Percentiles rank a stretch among this genome's conserved stretches.
phyloP scores from a whole-genome alignment of 2,113 vertebrate species.

The Tringa solitaria region DNA sequence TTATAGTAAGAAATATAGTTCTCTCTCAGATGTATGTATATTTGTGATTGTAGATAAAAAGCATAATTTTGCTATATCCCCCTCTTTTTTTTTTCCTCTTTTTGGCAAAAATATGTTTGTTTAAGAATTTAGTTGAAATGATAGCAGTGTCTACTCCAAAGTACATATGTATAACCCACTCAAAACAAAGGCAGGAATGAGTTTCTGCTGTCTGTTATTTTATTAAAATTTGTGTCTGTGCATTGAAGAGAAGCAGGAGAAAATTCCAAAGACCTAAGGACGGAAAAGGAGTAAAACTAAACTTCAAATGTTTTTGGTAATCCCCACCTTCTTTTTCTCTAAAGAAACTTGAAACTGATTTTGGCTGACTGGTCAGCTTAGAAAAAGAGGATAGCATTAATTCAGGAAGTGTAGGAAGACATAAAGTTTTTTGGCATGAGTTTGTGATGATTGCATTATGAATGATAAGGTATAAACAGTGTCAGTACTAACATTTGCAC shows the following conservation, averaged over 20 bases:
- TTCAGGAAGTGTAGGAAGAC: background rate
- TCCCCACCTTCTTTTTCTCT: background rate
- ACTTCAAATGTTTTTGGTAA: background rate
- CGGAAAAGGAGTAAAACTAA: background rate
- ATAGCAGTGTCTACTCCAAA: background rate
- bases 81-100: too few relatives aligned
- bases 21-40: background rate
- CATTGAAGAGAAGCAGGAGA: background rate
- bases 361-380: background rate
- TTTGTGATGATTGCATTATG: background rate
- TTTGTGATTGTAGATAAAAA: background rate
- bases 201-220: background rate
- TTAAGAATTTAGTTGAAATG: background rate
- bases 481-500: background rate
- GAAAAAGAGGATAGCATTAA: background rate
- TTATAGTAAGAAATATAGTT: background rate
- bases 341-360: background rate
- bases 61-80: background rate
- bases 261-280: background rate
- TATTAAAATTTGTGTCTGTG: background rate
- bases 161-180: background rate
- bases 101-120: background rate
- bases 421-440: background rate
- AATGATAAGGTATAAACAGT: background rate
- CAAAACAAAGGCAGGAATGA: background rate